Conservation (phyloP, 2,888 invertebrate genomes). For the Adineta ricciae region DNA sequence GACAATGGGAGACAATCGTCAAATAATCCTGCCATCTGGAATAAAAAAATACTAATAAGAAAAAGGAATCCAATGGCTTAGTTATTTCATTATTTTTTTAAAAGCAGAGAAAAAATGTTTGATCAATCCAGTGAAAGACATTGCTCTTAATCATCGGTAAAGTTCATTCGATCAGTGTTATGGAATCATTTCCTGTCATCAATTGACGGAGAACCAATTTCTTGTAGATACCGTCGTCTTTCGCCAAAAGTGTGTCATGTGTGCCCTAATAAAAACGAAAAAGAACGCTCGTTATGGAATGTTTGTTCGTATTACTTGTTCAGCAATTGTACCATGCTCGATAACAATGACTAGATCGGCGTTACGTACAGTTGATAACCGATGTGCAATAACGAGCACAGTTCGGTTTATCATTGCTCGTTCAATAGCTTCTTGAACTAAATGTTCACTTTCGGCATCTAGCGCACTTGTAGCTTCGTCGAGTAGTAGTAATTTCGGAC, state of each 20-base stretch:
- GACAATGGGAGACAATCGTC: background rate
- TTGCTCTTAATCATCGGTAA: background rate
- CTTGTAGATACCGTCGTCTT: conserved; percentile 43
- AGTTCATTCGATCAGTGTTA: background rate
- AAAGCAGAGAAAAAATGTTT: no score
- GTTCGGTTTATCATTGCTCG: conserved; percentile 44
- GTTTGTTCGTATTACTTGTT: conserved; percentile 35
- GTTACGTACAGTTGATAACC: conserved; percentile 45
- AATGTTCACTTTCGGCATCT: conserved; percentile 47
- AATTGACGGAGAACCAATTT: conserved; percentile 43
- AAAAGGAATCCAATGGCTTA: background rate
- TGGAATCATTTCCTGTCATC: background rate
- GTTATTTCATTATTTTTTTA: no score
- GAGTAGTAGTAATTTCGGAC: conserved; percentile 42
- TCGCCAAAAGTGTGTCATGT: conserved; percentile 41
- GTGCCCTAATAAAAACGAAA: conserved; percentile 37
- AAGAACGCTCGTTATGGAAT: background rate
- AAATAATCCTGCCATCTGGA: conserved; percentile 4
- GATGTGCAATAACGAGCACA: conserved; percentile 46
- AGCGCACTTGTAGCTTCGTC: conserved; percentile 30
- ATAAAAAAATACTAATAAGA: background rate
- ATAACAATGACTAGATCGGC: conserved; percentile 43
- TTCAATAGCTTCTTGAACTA: conserved; percentile 46
- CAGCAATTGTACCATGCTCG: conserved; percentile 44
- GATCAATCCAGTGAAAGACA: background rate